Evolutionary conservation across 2,888 invertebrate genomes (phyloP).

Genomic region (Andrena bucephala): DNA sequence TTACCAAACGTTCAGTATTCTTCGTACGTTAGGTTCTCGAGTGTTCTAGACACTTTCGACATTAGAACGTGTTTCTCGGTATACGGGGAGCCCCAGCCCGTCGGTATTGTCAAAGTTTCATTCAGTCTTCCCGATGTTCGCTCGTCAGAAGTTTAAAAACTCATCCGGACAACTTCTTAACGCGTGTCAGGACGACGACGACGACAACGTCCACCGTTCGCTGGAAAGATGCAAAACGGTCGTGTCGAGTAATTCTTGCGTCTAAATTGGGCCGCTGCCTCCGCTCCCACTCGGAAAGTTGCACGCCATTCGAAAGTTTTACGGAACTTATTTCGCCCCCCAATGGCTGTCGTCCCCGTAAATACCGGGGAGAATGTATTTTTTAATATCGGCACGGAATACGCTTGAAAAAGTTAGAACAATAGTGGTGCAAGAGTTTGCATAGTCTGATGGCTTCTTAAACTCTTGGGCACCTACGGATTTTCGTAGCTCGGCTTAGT

Average conservation of each 20-base stretch:
- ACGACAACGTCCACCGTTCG: slow-evolving; percentile 11
- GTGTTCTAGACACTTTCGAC: slow-evolving; percentile 67
- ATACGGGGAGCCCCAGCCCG: too few species aligned
- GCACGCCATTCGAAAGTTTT: slow-evolving; percentile 28
- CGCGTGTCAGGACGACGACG: slow-evolving; percentile 44
- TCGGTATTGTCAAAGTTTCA: slow-evolving; percentile 52
- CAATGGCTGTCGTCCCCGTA: not conserved
- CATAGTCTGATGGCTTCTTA: not conserved
- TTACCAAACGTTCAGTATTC: slow-evolving; percentile 72
- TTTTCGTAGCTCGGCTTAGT: too few species aligned
- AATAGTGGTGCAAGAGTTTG: not conserved
- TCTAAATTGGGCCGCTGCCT: slow-evolving; percentile 25
- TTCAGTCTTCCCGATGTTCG: slow-evolving; percentile 36
- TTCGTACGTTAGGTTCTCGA: slow-evolving; percentile 55
- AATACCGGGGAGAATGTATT: slow-evolving; percentile 7
- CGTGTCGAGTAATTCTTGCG: slow-evolving; percentile 3
- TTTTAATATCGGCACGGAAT: not conserved
- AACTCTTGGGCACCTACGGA: not conserved
- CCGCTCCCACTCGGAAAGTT: slow-evolving; percentile 11
- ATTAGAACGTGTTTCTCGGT: slow-evolving; percentile 48
- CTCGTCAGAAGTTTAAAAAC: slow-evolving; percentile 50
- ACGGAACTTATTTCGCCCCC: slow-evolving; percentile 19
- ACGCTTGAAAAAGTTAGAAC: not conserved
- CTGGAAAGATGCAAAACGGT: slow-evolving; percentile 23
- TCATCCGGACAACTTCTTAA: slow-evolving; percentile 49